Evolutionary conservation across 1,140 invertebrate genomes (phyloP).

Genomic region (Drosophila navojoa): DNA sequence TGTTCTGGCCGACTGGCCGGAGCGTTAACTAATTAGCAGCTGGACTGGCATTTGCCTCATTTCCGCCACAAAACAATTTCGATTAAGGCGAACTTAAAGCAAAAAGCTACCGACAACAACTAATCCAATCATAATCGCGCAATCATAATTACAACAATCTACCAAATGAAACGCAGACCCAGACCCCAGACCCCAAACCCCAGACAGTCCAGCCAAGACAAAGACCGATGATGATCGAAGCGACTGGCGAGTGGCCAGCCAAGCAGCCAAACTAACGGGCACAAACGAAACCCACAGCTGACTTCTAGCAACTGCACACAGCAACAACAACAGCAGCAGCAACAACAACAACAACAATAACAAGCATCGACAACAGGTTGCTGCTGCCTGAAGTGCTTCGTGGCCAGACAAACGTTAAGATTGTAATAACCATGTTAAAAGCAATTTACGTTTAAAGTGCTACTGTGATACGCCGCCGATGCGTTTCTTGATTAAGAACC

Average conservation of each 20-base stretch:
- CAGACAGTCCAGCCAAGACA: slow-evolving; percentile 2
- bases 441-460: slow-evolving; percentile 83
- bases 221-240: slow-evolving; percentile 29
- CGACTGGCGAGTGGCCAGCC: neutral
- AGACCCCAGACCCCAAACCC: slow-evolving; percentile 7
- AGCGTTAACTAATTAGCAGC: slow-evolving; percentile 72
- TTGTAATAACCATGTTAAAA: slow-evolving; percentile 83
- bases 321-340: slow-evolving; percentile 35
- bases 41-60: slow-evolving; percentile 51
- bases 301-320: slow-evolving; percentile 38
- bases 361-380: slow-evolving; percentile 44
- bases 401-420: slow-evolving; percentile 81
- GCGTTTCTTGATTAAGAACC: slow-evolving; percentile 80
- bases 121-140: slow-evolving; percentile 78
- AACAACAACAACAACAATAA: slow-evolving; percentile 26
- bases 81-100: slow-evolving; percentile 53
- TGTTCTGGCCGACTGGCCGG: neutral
- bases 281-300: slow-evolving; percentile 32
- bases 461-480: slow-evolving; percentile 81
- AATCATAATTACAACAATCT: slow-evolving; percentile 80
- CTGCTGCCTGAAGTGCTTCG: slow-evolving; percentile 69
- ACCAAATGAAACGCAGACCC: slow-evolving; percentile 52
- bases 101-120: slow-evolving; percentile 69
- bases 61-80: slow-evolving; percentile 70
- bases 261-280: slow-evolving; percentile 40